These are phyloP conservation scores for Palaemon carinicauda DNA, from an alignment of 1,140 invertebrate species.

Conservation along the genomic window DNA sequence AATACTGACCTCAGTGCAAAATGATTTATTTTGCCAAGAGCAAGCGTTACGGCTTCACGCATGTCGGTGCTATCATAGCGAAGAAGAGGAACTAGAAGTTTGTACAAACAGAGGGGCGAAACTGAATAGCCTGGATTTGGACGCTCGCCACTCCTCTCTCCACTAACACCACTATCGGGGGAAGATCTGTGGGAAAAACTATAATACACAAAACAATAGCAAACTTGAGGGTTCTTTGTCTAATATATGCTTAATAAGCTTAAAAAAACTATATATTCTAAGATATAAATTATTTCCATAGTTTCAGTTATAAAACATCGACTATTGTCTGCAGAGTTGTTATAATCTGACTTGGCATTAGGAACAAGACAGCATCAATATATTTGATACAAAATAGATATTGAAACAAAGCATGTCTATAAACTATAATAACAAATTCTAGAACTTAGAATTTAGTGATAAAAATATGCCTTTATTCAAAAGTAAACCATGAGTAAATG, in stretches of 20 bases:
- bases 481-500: no score
- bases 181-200: conserved; percentile 47
- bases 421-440: not conserved
- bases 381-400: no score
- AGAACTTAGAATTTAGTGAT: no score
- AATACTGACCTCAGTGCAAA: conserved; percentile 83
- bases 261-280: no score
- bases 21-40: conserved; percentile 91
- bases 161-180: conserved; percentile 49
- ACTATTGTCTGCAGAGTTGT: no score
- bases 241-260: no score
- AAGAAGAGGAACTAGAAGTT: conserved; percentile 84
- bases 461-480: no score
- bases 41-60: conserved; percentile 89
- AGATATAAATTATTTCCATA: no score
- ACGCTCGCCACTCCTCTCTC: conserved; percentile 22
- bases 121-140: conserved; percentile 63
- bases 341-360: no score
- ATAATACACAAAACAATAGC: not conserved
- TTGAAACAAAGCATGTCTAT: not conserved
- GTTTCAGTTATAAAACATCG: no score
- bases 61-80: conserved; percentile 93
- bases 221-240: no score
- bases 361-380: no score
- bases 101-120: conserved; percentile 86